Evolutionary conservation across 2,113 vertebrate genomes (phyloP).

Genomic region (Rostratula benghalensis): DNA sequence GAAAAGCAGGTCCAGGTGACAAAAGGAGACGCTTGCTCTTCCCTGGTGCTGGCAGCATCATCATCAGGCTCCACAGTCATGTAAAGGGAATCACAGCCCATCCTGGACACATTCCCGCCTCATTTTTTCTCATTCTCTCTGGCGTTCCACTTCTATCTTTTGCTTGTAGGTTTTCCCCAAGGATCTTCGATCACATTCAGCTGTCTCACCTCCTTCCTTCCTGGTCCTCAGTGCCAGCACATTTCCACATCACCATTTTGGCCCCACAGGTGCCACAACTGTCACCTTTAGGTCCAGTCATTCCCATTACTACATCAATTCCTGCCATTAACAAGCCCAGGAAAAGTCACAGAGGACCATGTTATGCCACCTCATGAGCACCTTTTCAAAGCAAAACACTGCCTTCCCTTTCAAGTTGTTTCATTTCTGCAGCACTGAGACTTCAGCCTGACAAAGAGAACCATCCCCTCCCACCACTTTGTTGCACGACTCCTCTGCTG

Average conservation of each 20-base stretch:
- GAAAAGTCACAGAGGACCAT: not conserved
- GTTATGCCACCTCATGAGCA: not conserved
- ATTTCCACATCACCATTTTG: not conserved
- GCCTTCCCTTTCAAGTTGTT: not conserved
- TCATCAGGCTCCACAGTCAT: not conserved
- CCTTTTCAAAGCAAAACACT: not conserved
- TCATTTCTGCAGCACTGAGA: not conserved
- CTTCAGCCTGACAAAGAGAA: not conserved
- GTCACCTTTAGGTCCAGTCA: not conserved
- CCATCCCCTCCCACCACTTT: not conserved
- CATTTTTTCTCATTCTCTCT: not conserved
- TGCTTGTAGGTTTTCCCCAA: not conserved
- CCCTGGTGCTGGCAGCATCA: not conserved
- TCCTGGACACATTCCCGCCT: rapidly evolving
- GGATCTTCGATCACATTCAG: not conserved
- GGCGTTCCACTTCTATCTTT: not conserved
- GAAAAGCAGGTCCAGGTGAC: not conserved
- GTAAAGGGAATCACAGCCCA: not conserved
- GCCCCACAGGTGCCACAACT: not conserved
- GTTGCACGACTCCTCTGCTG: rapidly evolving
- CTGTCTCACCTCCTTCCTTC: not conserved
- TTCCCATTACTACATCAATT: not conserved
- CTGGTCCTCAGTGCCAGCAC: not conserved
- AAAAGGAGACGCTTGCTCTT: too few species aligned
- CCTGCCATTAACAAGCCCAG: not conserved